Percentiles rank a stretch among this genome's conserved stretches.
Conservation (phyloP, 2,113 vertebrate species). For the Pantherophis guttatus region DNA sequence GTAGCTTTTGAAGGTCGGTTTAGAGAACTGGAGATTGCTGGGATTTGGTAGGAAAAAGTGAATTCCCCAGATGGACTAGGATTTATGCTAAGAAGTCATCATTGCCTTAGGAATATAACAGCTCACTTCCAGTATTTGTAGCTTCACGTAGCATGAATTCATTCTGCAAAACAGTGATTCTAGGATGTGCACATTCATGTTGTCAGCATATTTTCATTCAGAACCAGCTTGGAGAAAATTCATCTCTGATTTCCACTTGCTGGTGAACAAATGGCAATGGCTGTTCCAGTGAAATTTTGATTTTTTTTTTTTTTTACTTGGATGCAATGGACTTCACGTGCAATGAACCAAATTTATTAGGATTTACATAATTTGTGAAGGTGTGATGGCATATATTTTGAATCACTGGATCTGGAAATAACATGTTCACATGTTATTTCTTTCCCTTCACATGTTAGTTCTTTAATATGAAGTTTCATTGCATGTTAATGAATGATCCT, state of each 20-base stretch:
- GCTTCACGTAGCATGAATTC: background rate
- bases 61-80: background rate
- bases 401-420: background rate
- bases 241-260: background rate
- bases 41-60: background rate
- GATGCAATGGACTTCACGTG: background rate
- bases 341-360: background rate
- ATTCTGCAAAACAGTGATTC: background rate
- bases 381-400: background rate
- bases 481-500: background rate
- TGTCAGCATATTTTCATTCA: background rate
- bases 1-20: background rate
- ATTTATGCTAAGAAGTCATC: background rate
- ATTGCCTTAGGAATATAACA: background rate
- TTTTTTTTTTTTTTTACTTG: background rate
- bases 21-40: background rate
- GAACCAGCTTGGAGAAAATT: background rate
- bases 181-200: background rate
- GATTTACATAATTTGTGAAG: background rate
- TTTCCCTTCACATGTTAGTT: background rate
- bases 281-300: background rate
- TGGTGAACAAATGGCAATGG: background rate
- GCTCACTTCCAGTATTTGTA: background rate
- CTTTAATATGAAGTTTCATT: background rate
- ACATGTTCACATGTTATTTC: background rate